Conservation (phyloP, 2,888 invertebrate genomes). For the Lasioglossum malachurum region DNA sequence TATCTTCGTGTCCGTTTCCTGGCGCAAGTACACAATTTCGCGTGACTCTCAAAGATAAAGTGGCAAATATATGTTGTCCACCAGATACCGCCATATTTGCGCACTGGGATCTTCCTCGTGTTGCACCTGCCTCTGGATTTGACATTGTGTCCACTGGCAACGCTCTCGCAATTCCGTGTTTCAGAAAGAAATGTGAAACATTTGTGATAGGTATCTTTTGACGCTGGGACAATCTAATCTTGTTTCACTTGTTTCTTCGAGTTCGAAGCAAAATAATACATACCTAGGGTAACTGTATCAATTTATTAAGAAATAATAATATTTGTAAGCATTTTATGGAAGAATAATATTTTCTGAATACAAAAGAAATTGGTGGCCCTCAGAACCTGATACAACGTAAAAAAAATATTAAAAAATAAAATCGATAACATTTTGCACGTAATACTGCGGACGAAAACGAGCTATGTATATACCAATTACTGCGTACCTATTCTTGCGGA, state of each 20-base stretch:
- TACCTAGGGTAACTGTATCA: background rate
- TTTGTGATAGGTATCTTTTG: background rate
- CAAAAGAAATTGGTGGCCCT: no score
- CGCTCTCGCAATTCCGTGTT: background rate
- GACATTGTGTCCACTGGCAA: background rate
- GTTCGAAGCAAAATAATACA: background rate
- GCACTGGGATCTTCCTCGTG: background rate
- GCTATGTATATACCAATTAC: no score
- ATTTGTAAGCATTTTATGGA: no score
- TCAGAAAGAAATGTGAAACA: background rate
- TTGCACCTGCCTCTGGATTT: background rate
- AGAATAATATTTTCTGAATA: no score
- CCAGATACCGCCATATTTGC: constrained; percentile 5
- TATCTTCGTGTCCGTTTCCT: background rate
- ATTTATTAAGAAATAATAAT: no score
- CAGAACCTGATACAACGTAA: no score
- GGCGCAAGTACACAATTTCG: background rate
- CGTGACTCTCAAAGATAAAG: constrained; percentile 10
- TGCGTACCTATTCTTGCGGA: no score
- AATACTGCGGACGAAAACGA: no score
- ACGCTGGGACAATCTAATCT: background rate
- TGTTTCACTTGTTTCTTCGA: background rate
- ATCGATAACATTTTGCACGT: no score
- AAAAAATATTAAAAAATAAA: no score
- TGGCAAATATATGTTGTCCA: constrained; percentile 6